phyloP scores from a whole-genome alignment of 2,113 vertebrate species.

The Leptocoma aspasia region DNA sequence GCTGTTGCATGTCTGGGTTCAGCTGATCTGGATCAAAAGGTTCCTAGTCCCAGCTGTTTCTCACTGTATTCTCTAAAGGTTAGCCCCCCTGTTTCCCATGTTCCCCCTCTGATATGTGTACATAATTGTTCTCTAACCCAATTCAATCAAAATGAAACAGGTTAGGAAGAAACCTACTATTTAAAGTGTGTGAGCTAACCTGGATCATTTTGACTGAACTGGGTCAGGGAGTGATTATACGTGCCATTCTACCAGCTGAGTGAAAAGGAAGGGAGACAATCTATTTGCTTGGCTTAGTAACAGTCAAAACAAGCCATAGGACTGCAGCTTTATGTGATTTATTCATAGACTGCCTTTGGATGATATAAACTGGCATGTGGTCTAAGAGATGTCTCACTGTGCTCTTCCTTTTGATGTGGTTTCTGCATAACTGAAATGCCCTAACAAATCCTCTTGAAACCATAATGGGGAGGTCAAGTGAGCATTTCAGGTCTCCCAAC shows the following conservation, averaged over 20 bases:
- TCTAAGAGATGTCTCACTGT: neutral
- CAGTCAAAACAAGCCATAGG: neutral
- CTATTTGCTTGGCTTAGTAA: constrained; percentile 17
- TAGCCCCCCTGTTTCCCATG: neutral
- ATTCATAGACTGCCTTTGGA: neutral
- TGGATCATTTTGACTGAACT: constrained; percentile 61
- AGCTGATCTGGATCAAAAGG: neutral
- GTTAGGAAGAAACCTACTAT: constrained; percentile 7
- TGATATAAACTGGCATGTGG: neutral
- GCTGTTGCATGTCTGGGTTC: neutral
- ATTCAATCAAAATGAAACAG: constrained; percentile 57
- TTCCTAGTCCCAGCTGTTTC: neutral
- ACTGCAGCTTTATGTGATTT: neutral
- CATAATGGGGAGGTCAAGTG: neutral
- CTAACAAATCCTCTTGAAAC: neutral
- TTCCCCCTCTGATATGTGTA: neutral
- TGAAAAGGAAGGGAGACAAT: neutral
- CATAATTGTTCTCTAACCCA: constrained; percentile 46
- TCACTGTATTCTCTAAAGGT: neutral
- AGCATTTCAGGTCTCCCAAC: neutral
- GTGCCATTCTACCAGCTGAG: neutral
- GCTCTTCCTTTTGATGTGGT: neutral
- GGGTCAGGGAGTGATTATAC: constrained; percentile 26
- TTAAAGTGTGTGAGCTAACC: constrained; percentile 48
- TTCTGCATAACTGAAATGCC: neutral